Evolutionary conservation across 92 coral and sea anemone genomes (phyloP), one percentile per base, ranked within the genome.

Genomic region (Zoanthus sociatus): DNA sequence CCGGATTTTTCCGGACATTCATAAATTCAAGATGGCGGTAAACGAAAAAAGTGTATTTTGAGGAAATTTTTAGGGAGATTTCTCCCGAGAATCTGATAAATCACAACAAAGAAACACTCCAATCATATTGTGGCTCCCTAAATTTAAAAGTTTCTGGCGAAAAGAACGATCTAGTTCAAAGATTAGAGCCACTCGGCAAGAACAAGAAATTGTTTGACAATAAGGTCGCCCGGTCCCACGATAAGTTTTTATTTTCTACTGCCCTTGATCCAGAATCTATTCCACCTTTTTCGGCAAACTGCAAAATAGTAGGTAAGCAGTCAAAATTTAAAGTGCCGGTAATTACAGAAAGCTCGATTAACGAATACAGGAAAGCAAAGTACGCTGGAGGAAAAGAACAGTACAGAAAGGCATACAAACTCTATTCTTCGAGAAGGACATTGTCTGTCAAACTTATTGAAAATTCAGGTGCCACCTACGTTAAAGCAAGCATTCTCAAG

Each of bases 341-440:
- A 15, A 71, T 89, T 4, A 89, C 89, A n/a, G 86, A 89, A 21
- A 70, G 71, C 51, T 74, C 89, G 21, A 75, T 84, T 61, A 46
- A 75, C 54, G 83, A 68, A 33, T 83, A 76, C 56, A 88, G 83
- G 83, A 89, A 84, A 55, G 89, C 92, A 2, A 90, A 90, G 77
- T 90, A 72, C 55, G 83, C 87, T 60, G 89, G 87, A 16, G 86
- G 89, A 26, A 90, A 78, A 78, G 92, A 87, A 56, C 86, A 84
- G 71, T 85, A 84, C 77, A 78, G 89, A 60, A 89, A 89, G 73
- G 89, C 92, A 54, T 32, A 78, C 77, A 71, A 44, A 77, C 4
- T 89, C 44, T 89, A 84, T 70, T 77, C 82, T 72, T 84, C 83
- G 51, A 53, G 92, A 78, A 77, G 82, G 76, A 84, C 83, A 21